Base-by-base conservation (phyloP, 2,113 vertebrate species). In the Clarias magur region DNA sequence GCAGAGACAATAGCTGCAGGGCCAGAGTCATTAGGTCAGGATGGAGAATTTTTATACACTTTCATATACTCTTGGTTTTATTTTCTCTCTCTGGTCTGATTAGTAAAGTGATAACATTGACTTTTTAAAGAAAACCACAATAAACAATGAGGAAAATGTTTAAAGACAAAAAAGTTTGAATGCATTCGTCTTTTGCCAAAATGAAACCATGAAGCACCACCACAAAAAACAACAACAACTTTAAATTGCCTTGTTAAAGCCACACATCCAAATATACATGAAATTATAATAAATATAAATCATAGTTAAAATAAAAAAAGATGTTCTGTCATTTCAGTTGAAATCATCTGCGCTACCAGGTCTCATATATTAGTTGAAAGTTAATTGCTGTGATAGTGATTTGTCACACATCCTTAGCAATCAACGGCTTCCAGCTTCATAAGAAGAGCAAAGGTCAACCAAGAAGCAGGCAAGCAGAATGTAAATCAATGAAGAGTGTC, bases 401-500 rank as follows among this genome's bases (percentile, higher is more conserved):
- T 53, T 30, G 25, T 85, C 68, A 73, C 19, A 72, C 30, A 59
- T 25, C 38, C 17, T 15, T 8, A 65, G 38, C n/a, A 21, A 82
- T 48, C 38, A 86, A 82, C 63, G 54, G 1, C 16, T 17, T 81
- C 11, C 17, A 53, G 17, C 3, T 21, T 65, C 19, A 78, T 42
- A 78, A 68, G 63, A 15, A 70, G 17, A 53, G 17, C 53, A 80
- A 6, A 12, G 42, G 42, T 60, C 57, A 82, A 17, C 30, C 54
- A 56, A 48, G 23, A 68, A 79, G 42, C 23, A 19, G 60, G 19
- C 65, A 21, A 78, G 57, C 84, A 78, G 23, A 3, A 59, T 80
- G 53, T 56, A 81, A 80, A 59, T 80, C 65, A 80, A 54, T 65
- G 57, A 76, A 63, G 38, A 62, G 38, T 86, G 63, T 70, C 73